A percentile compares a stretch with the other conserved stretches of the same genome.
phyloP scores from a whole-genome alignment of 1,140 invertebrate genomes.

The Eubasilissa regina region DNA sequence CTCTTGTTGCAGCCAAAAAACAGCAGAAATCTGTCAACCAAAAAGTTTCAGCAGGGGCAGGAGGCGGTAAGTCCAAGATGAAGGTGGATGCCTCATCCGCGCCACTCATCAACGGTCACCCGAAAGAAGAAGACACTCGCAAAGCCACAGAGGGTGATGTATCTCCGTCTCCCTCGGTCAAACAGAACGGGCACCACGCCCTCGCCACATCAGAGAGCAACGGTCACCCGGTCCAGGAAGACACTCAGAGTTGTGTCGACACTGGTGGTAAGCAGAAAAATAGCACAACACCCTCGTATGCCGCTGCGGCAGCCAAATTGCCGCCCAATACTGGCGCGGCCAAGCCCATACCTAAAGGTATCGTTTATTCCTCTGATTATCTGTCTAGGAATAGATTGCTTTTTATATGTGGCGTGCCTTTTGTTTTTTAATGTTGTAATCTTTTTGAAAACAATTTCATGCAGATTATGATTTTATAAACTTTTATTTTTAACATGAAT shows the following conservation, averaged over 20 bases:
- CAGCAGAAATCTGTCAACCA: conserved; percentile 26
- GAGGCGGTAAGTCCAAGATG: conserved; percentile 31
- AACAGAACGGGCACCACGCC: conserved; percentile 51
- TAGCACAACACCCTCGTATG: conserved; percentile 50
- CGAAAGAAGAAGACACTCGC: background rate
- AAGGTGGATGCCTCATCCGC: conserved; percentile 10
- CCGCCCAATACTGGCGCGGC: conserved; percentile 10
- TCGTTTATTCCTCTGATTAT: conserved; percentile 14
- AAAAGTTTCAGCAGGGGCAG: conserved; percentile 7
- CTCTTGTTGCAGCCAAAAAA: conserved; percentile 42
- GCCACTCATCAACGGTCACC: conserved; percentile 33
- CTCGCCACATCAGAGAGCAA: conserved; percentile 19
- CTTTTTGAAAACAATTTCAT: no score
- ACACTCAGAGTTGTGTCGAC: background rate
- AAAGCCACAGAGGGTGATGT: background rate
- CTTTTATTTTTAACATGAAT: no score
- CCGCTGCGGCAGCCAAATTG: conserved; percentile 55
- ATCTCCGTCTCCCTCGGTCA: background rate
- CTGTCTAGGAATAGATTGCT: conserved; percentile 28
- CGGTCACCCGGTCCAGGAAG: conserved; percentile 17
- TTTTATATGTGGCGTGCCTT: conserved; percentile 3
- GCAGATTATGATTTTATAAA: no score
- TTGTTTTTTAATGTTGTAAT: no score
- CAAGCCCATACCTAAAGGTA: conserved; percentile 46
- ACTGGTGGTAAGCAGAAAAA: conserved; percentile 43